Percentiles rank a stretch among this genome's conserved stretches.
phyloP scores from a whole-genome alignment of 2,888 invertebrate genomes.

The Heterodera filipjevi region DNA sequence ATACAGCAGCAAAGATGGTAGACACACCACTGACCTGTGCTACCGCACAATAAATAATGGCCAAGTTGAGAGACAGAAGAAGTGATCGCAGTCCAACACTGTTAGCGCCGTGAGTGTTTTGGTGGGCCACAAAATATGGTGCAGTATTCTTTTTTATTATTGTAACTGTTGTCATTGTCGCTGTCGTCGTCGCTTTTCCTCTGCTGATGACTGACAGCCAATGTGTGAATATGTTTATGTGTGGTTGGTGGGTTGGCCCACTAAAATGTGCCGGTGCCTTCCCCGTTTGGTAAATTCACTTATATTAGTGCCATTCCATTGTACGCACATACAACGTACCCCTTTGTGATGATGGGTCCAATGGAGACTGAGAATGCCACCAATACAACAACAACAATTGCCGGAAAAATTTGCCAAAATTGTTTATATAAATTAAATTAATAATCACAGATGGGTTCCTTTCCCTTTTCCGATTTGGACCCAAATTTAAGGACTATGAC shows the following conservation, averaged over 20 bases:
- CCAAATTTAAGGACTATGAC: no score
- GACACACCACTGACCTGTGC: neutral
- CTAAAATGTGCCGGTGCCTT: neutral
- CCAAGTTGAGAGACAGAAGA: neutral
- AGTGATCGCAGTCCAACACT: neutral
- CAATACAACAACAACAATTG: no score
- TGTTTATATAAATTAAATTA: no score
- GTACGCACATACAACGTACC: no score
- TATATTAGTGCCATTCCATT: slow-evolving; percentile 1
- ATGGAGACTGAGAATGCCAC: no score
- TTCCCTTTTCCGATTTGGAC: no score
- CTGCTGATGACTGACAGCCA: neutral
- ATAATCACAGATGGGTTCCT: no score
- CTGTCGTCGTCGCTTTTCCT: neutral
- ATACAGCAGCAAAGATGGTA: no score
- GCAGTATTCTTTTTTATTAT: neutral
- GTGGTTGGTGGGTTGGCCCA: neutral
- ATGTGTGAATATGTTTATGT: no score
- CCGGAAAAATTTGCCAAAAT: no score
- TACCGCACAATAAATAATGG: neutral
- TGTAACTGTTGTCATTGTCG: neutral
- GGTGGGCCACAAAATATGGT: neutral
- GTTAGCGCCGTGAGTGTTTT: neutral
- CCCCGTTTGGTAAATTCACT: neutral
- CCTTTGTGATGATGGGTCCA: neutral